A percentile compares a stretch with the other conserved stretches of the same genome.
These are phyloP conservation scores for Fragum fragum DNA, from an alignment of 2,888 invertebrate species.

Conservation along the genomic window DNA sequence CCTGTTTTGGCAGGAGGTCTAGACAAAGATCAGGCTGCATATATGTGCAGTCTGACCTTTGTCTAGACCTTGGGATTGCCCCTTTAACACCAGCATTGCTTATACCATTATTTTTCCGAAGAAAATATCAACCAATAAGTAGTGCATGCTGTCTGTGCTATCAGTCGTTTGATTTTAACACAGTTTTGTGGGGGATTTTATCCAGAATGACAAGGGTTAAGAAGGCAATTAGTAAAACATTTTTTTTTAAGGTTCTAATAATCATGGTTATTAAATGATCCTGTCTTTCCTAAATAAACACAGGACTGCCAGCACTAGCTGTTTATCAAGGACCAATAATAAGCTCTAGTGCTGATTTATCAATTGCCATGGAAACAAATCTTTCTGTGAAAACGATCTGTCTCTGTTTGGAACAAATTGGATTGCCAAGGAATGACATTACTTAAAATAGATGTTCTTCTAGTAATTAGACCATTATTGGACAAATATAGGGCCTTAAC, in stretches of 20 bases:
- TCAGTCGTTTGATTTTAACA: too few species aligned
- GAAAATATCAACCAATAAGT: too few species aligned
- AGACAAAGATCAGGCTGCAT: too few species aligned
- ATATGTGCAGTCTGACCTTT: too few species aligned
- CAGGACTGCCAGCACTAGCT: neutral
- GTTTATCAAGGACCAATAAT: slow-evolving; percentile 20
- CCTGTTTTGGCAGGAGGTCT: too few species aligned
- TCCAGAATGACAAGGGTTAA: neutral
- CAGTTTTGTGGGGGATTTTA: too few species aligned
- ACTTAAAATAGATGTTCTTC: slow-evolving; percentile 13
- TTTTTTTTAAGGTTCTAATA: too few species aligned
- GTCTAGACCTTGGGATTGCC: too few species aligned
- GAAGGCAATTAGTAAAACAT: too few species aligned
- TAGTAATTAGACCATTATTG: slow-evolving; percentile 7
- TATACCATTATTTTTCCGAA: too few species aligned
- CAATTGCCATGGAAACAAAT: slow-evolving; percentile 25
- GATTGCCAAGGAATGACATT: slow-evolving; percentile 14
- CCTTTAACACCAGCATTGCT: too few species aligned
- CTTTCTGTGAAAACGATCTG: slow-evolving; percentile 19
- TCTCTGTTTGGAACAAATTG: slow-evolving; percentile 21
- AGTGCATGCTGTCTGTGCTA: too few species aligned
- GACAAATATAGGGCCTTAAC: neutral
- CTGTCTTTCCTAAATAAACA: slow-evolving; percentile 20
- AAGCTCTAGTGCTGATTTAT: slow-evolving; percentile 12
- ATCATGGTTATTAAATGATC: slow-evolving; percentile 2